Base-by-base conservation (phyloP, 2,113 vertebrate genomes). In the Acrocephalus arundinaceus region DNA sequence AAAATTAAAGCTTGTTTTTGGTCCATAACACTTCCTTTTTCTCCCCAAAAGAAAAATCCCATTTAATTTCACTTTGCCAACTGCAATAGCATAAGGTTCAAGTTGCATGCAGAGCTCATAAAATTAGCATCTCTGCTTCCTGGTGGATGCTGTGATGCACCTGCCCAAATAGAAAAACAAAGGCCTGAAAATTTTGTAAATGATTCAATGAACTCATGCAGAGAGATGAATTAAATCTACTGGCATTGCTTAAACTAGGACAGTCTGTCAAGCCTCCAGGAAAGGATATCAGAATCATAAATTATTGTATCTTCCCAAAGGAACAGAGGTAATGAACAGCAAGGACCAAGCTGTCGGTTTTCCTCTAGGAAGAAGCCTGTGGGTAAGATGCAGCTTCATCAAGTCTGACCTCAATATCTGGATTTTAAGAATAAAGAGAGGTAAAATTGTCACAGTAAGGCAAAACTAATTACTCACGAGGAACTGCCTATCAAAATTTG, bases 1-100 rank as follows among this genome's bases (percentile, higher is more conserved):
- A 93, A 97, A 90, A 96, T 91, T 74, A 98, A 97, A 96, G 59
- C 59, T 95, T 95, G 93, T 0, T 86, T 97, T 96, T 89, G 80
- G 83, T 93, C 86, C 77, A 59, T 55, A 92, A 86, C 72, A 80
- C 43, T 51, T 49, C 17, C 17, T 73, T 71, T 80, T 86, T 19
- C 68, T 71, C 52, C 95, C 86, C 93, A 62, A 63, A 77, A 92
- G 15, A 82, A 83, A 72, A 91, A 43, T 25, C 62, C 71, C 92
- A 75, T 52, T 89, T 84, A 55, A 90, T 87, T 92, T 92, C 86
- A 67, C 52, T 95, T 93, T 80, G 75, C 91, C 93, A 92, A 86
- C 48, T 94, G 95, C 80, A 94, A 67, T 11, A 96, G 68, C 94
- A 78, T 74, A 94, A 93, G 86, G 89, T 68, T 93, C 76, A 87